Conservation (phyloP, 2,888 invertebrate genomes). For the Phengaris arion region DNA sequence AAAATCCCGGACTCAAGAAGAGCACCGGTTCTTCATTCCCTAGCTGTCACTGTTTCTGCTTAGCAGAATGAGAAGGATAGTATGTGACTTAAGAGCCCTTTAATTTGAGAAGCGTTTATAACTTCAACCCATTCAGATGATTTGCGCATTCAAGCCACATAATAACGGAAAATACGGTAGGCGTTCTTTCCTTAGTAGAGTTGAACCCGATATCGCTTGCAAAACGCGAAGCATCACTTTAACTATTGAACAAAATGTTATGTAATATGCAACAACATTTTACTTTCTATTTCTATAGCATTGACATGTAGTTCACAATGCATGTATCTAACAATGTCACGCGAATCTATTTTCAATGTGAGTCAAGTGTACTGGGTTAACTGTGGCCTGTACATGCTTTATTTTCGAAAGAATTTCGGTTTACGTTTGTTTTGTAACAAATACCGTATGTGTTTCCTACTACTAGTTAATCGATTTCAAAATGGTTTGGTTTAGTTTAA, state of each 20-base stretch:
- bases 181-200: background rate
- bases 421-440: background rate
- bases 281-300: constrained; percentile 24
- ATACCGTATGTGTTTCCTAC: background rate
- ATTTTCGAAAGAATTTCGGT: background rate
- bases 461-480: background rate
- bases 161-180: too few relatives aligned
- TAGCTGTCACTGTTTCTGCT: background rate
- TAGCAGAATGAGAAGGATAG: background rate
- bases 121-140: too few relatives aligned
- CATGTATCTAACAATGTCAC: constrained; percentile 18
- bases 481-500: background rate
- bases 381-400: constrained; percentile 1
- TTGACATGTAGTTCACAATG: constrained; percentile 22
- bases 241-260: background rate
- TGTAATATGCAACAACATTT: background rate
- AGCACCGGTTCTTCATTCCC: too few relatives aligned
- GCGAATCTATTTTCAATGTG: constrained; percentile 1
- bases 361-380: constrained; percentile 25
- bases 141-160: too few relatives aligned
- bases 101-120: too few relatives aligned
- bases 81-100: too few relatives aligned
- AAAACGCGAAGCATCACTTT: background rate
- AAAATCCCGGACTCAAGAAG: too few relatives aligned
- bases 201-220: background rate